These are phyloP conservation scores for Caenorhabditis brenneri DNA, from an alignment of 1,140 invertebrate genomes.

Conservation along the genomic window DNA sequence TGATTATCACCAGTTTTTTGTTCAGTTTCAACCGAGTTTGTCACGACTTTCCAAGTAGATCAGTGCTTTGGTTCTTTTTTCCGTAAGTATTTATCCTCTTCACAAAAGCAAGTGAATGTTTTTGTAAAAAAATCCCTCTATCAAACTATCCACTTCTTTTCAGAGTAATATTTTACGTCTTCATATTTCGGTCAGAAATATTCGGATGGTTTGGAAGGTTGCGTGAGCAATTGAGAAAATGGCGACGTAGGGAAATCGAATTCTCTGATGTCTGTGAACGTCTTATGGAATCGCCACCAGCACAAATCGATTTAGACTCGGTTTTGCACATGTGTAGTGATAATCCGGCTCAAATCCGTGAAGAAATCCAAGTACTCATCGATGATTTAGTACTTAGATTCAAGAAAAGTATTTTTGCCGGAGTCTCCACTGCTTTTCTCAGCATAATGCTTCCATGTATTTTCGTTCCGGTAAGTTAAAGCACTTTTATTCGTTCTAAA, in stretches of 20 bases:
- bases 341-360: conserved; percentile 75
- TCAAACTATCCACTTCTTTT: conserved; percentile 56
- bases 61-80: conserved; percentile 83
- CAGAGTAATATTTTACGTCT: conserved; percentile 82
- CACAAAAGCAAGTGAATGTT: no score
- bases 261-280: conserved; percentile 32
- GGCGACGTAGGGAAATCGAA: conserved; percentile 25
- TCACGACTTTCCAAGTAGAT: conserved; percentile 78
- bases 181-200: conserved; percentile 79
- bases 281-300: conserved; percentile 16
- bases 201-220: conserved; percentile 67
- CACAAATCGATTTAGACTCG: conserved; percentile 54
- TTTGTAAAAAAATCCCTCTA: no score
- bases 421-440: conserved; percentile 87
- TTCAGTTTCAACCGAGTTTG: conserved; percentile 79
- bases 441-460: conserved; percentile 86
- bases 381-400: conserved; percentile 86
- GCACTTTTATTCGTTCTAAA: conserved; percentile 3
- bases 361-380: conserved; percentile 83
- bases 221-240: not conserved
- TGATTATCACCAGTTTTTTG: conserved; percentile 66
- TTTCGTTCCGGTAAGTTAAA: conserved; percentile 79
- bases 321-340: conserved; percentile 59
- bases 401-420: conserved; percentile 87
- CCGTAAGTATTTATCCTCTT: conserved; percentile 91